phyloP scores from a whole-genome alignment of 1,140 invertebrate species.

The Trichoplusia ni region DNA sequence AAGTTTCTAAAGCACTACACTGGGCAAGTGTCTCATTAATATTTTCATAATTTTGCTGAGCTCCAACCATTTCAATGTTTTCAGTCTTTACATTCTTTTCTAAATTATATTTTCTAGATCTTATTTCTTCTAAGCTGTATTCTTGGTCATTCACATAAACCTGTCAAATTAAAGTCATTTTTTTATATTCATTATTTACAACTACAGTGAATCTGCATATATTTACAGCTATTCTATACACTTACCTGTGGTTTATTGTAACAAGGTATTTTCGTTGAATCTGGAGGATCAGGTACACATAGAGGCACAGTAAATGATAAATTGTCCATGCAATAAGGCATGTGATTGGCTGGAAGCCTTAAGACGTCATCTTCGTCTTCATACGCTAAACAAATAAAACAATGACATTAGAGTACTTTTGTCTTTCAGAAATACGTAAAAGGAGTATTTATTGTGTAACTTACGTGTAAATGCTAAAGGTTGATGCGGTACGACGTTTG shows the following conservation, averaged over 20 bases:
- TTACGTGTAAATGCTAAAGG: slow-evolving; percentile 75
- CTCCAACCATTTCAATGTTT: slow-evolving; percentile 46
- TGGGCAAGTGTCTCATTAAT: slow-evolving; percentile 70
- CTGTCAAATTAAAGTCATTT: too few species aligned
- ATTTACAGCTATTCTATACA: background rate
- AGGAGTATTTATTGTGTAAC: too few species aligned
- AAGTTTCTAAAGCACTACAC: slow-evolving; percentile 74
- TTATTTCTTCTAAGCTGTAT: slow-evolving; percentile 86
- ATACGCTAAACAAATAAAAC: slow-evolving; percentile 60
- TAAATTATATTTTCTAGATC: slow-evolving; percentile 77
- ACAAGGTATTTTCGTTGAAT: slow-evolving; percentile 83
- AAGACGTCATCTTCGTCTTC: slow-evolving; percentile 84
- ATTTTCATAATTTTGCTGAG: slow-evolving; percentile 55
- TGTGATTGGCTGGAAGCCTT: slow-evolving; percentile 72
- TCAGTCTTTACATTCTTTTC: slow-evolving; percentile 57
- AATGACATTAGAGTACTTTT: too few species aligned
- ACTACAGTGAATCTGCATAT: slow-evolving; percentile 8
- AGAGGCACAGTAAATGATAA: slow-evolving; percentile 82
- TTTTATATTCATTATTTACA: too few species aligned
- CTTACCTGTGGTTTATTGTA: slow-evolving; percentile 81
- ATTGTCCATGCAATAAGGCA: slow-evolving; percentile 82
- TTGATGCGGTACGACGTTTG: slow-evolving; percentile 71
- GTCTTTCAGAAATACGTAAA: background rate
- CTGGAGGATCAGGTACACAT: slow-evolving; percentile 83
- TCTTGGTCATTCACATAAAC: slow-evolving; percentile 85